Evolutionary conservation across 2,113 vertebrate species (phyloP).

Genomic region (Rhinogobius similis): DNA sequence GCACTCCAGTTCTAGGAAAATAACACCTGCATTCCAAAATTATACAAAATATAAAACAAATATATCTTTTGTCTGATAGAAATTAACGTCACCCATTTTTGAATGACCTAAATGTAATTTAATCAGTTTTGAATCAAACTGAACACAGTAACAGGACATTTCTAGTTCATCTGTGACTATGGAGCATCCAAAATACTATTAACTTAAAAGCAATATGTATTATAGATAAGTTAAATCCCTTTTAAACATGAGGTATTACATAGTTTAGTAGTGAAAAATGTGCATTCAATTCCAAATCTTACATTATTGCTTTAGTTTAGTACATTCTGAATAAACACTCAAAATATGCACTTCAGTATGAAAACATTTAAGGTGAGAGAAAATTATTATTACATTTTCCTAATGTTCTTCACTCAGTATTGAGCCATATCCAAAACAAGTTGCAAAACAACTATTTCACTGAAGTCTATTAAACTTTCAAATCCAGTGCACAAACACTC

Average conservation of each 20-base stretch:
- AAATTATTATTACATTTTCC: neutral
- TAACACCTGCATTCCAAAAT: neutral
- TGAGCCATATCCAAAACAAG: neutral
- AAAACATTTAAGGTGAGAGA: neutral
- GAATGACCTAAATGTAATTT: neutral
- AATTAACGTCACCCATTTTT: neutral
- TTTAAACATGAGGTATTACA: constrained; percentile 4
- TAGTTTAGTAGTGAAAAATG: neutral
- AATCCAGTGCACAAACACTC: neutral
- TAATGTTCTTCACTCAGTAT: neutral
- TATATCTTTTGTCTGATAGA: neutral
- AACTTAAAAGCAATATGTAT: neutral
- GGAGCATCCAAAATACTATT: neutral
- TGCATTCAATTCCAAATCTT: neutral
- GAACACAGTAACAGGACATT: neutral
- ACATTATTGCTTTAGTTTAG: neutral
- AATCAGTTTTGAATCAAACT: constrained; percentile 13
- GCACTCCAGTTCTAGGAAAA: neutral
- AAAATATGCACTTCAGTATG: neutral
- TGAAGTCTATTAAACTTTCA: neutral
- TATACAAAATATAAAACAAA: neutral
- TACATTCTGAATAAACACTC: neutral
- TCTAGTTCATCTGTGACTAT: neutral
- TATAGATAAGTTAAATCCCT: neutral
- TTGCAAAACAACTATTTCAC: neutral